phyloP scores from a whole-genome alignment of 1,140 invertebrate genomes.

The Camponotus vicinus region DNA sequence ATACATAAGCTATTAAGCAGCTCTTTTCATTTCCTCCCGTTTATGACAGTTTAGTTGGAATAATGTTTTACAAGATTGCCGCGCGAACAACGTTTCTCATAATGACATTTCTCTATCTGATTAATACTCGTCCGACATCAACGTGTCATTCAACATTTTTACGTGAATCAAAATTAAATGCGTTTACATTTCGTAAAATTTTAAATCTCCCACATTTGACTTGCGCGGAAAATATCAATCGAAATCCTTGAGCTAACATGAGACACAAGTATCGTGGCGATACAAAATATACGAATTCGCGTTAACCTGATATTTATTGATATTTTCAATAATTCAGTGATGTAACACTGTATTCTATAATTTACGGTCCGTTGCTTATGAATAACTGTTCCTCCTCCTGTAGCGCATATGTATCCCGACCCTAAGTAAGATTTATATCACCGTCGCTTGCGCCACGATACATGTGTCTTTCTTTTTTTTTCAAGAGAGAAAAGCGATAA shows the following conservation, averaged over 20 bases:
- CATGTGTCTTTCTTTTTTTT: conserved; percentile 8
- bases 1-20: conserved; percentile 87
- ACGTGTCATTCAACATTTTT: not conserved
- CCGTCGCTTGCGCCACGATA: conserved; percentile 23
- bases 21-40: conserved; percentile 87
- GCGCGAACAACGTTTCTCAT: conserved; percentile 79
- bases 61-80: conserved; percentile 86
- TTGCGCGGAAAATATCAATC: not conserved
- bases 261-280: not conserved
- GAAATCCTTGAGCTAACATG: conserved; percentile 3
- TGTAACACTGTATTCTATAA: conserved; percentile 74
- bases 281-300: conserved; percentile 9
- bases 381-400: conserved; percentile 77
- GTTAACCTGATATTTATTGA: conserved; percentile 74
- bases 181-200: not conserved
- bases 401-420: conserved; percentile 67
- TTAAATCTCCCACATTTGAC: not conserved
- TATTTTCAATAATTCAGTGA: conserved; percentile 78
- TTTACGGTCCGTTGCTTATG: conserved; percentile 81
- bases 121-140: conserved; percentile 81
- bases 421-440: conserved; percentile 79
- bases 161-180: conserved; percentile 1
- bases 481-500: not conserved
- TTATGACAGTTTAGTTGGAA: conserved; percentile 87
- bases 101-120: conserved; percentile 82